Conservation (phyloP, 2,888 invertebrate species). For the Tuberolachnus salignus region DNA sequence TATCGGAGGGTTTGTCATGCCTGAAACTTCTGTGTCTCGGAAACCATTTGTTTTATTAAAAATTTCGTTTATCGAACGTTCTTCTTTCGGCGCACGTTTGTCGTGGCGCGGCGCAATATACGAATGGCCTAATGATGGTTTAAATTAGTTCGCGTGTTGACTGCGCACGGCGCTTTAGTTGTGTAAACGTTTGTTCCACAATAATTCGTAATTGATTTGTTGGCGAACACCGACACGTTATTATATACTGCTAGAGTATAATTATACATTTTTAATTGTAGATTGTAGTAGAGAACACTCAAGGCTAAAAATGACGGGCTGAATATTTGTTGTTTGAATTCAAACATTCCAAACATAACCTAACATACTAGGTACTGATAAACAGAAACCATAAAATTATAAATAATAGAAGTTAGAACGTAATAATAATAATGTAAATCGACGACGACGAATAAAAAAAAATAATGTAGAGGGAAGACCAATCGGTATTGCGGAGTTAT, state of each 20-base stretch:
- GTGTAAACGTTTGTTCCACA: not conserved
- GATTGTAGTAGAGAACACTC: not conserved
- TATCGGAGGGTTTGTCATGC: too few species aligned
- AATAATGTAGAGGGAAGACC: too few species aligned
- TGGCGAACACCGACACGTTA: not conserved
- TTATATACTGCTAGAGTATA: not conserved
- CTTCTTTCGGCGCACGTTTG: too few species aligned
- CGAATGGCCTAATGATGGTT: too few species aligned
- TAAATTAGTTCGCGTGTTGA: too few species aligned
- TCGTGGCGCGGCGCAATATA: too few species aligned
- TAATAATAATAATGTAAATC: not conserved
- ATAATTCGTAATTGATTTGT: not conserved
- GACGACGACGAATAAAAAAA: too few species aligned
- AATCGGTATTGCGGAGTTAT: too few species aligned
- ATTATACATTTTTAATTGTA: conserved; percentile 2
- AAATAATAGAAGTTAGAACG: conserved; percentile 26
- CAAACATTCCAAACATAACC: conserved; percentile 32
- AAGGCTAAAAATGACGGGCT: not conserved
- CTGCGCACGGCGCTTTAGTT: too few species aligned
- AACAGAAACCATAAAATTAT: conserved; percentile 9
- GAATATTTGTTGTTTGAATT: not conserved
- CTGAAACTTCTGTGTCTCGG: too few species aligned
- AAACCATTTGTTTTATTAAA: too few species aligned
- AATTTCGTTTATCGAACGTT: too few species aligned
- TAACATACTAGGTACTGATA: conserved; percentile 38